Percentiles rank a stretch among this genome's conserved stretches.
Evolutionary conservation across 2,113 vertebrate species (phyloP).

Genomic region (Morone chrysops): DNA sequence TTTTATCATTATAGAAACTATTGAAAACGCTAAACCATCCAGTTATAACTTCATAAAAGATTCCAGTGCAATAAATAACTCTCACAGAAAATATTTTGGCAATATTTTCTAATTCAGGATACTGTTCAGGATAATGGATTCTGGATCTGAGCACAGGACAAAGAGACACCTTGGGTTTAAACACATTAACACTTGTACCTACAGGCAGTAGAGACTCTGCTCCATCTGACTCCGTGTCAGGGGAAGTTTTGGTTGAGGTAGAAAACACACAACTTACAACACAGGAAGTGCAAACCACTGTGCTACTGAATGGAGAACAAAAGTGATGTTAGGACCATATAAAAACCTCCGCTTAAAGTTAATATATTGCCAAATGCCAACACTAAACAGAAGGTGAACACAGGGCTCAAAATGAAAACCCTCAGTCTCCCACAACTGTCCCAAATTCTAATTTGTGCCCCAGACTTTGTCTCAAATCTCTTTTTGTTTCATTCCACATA

Average conservation of each 20-base stretch:
- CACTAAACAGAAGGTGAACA: neutral
- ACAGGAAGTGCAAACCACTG: constrained; percentile 24
- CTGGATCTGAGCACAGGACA: neutral
- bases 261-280: constrained; percentile 1
- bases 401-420: too few relatives aligned
- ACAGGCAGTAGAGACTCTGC: neutral
- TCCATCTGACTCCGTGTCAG: neutral
- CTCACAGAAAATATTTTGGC: neutral
- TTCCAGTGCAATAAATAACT: neutral
- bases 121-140: neutral
- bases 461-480: too few relatives aligned
- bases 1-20: neutral
- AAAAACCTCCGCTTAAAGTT: neutral
- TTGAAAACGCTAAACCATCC: neutral
- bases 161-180: neutral
- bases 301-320: neutral
- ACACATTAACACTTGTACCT: neutral
- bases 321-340: neutral
- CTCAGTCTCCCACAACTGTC: too few relatives aligned
- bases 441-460: too few relatives aligned
- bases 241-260: neutral
- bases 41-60: neutral
- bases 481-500: too few relatives aligned
- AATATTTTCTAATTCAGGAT: neutral
- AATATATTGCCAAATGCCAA: neutral